These are phyloP conservation scores for Fopius arisanus DNA, from an alignment of 1,140 invertebrate species.

Conservation along the genomic window DNA sequence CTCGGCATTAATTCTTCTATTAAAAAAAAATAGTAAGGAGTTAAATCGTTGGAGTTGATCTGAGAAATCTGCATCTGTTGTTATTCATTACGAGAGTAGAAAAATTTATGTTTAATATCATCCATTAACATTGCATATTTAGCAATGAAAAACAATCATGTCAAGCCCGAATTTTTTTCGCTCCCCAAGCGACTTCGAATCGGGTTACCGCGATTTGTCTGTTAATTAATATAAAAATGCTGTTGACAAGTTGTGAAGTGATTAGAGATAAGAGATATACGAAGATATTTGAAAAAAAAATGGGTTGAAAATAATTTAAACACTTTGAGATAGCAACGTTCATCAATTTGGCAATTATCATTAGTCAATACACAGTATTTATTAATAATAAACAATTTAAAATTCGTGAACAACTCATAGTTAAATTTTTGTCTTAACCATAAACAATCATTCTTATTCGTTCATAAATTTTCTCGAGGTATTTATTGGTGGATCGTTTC, in stretches of 20 bases:
- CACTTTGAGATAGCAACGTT: neutral
- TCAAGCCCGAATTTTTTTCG: neutral
- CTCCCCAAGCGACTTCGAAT: neutral
- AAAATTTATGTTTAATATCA: too few species aligned
- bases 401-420: slow-evolving; percentile 1
- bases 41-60: too few species aligned
- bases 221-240: slow-evolving; percentile 27
- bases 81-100: too few species aligned
- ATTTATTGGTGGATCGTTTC: neutral
- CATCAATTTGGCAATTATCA: neutral
- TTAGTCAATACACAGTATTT: neutral
- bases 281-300: neutral
- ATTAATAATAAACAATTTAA: slow-evolving; percentile 5
- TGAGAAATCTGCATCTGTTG: too few species aligned
- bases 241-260: neutral
- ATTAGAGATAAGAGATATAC: neutral
- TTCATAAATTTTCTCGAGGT: slow-evolving; percentile 1
- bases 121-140: too few species aligned
- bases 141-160: too few species aligned
- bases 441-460: neutral
- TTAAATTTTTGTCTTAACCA: neutral
- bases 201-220: slow-evolving; percentile 25
- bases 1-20: too few species aligned
- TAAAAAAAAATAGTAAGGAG: too few species aligned
- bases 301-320: neutral